phyloP scores from a whole-genome alignment of 2,888 invertebrate species.

The Drosophila cracens region DNA sequence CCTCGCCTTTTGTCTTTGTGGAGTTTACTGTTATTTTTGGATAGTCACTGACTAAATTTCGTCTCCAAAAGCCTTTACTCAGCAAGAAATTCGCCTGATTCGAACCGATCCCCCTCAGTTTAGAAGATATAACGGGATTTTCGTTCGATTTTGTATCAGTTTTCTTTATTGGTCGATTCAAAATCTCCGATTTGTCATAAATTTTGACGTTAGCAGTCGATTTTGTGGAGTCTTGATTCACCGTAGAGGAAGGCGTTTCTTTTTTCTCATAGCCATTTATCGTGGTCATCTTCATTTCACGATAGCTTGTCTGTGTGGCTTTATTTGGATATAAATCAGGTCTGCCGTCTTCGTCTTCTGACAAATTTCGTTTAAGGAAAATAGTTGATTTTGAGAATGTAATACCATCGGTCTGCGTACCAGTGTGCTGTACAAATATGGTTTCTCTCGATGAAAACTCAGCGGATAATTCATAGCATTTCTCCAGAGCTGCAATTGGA shows the following conservation, averaged over 20 bases:
- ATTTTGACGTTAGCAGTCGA: neutral
- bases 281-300: neutral
- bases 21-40: neutral
- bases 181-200: neutral
- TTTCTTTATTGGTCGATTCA: neutral
- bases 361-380: neutral
- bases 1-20: neutral
- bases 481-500: constrained; percentile 23
- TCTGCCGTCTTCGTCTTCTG: neutral
- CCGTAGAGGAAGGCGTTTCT: neutral
- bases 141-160: neutral
- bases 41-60: neutral
- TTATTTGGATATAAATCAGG: neutral
- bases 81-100: neutral
- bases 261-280: neutral
- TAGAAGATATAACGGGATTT: neutral
- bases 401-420: constrained; percentile 16
- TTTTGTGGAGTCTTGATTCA: no score
- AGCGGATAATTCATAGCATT: neutral
- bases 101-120: neutral
- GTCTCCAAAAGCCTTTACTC: neutral
- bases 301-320: neutral
- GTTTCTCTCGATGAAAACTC: constrained; percentile 6
- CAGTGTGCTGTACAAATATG: constrained; percentile 5
- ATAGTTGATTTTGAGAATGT: neutral